These are phyloP conservation scores for Channa striata DNA, from an alignment of 2,797 vertebrate genomes.

Conservation along the genomic window DNA sequence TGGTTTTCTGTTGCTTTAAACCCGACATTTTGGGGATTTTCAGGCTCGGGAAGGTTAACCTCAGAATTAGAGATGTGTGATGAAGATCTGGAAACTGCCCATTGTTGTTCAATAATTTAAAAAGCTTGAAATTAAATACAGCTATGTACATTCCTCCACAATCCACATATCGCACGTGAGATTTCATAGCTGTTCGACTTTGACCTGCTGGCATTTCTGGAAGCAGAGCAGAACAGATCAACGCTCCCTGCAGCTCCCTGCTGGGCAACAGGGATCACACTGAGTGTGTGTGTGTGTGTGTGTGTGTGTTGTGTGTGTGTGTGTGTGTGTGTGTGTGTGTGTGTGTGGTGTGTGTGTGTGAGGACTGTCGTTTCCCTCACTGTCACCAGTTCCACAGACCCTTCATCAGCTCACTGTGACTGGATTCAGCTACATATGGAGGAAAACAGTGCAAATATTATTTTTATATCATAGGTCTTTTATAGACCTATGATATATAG, in stretches of 20 bases:
- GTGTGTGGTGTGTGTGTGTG: conserved; percentile 41
- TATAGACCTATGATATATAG: too few species aligned
- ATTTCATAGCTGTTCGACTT: conserved; percentile 42
- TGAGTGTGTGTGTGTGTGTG: conserved; percentile 34
- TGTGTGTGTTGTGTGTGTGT: too few species aligned
- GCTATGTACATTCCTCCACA: conserved; percentile 10
- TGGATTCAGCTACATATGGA: conserved; percentile 15
- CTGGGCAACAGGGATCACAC: conserved; percentile 71
- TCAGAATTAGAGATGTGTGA: too few species aligned
- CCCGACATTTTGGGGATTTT: too few species aligned
- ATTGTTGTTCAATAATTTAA: too few species aligned
- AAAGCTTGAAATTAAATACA: too few species aligned
- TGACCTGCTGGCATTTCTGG: conserved; percentile 71
- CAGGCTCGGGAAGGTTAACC: too few species aligned
- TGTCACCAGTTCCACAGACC: conserved; percentile 52
- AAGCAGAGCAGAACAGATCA: conserved; percentile 63
- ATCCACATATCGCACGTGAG: conserved; percentile 9
- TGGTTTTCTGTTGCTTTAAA: too few species aligned
- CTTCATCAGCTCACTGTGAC: conserved; percentile 51
- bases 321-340: too few species aligned
- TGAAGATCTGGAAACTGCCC: too few species aligned
- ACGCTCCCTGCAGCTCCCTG: conserved; percentile 49
- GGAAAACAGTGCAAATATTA: not conserved
- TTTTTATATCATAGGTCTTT: too few species aligned
- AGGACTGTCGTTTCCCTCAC: conserved; percentile 47